Evolutionary conservation across 35 echinoderm and acorn worm species (phyloP), one percentile per base, ranked within the genome.

Genomic region (Heliocidaris erythrogramma): DNA sequence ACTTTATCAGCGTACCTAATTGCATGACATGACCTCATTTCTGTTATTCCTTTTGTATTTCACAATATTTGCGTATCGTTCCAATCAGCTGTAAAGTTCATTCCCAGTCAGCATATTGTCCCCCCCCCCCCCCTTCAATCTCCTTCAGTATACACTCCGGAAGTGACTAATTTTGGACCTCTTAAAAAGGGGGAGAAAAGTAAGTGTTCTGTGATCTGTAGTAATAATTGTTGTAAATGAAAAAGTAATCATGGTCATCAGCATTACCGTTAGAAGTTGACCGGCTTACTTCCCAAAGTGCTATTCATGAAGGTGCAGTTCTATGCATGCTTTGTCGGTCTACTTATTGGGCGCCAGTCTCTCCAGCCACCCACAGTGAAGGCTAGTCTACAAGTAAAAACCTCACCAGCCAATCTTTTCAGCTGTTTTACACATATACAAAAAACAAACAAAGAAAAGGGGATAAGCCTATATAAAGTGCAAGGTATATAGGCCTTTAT

Each of bases 181-280:
- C 17, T 6, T 69, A 17, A 69, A 65, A 69, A 69, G 21, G 21
- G 60, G 65, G n/a, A 17, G 27, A 78, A 7, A 78, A 78, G 5
- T 21, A n/a, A 29, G 65, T 78, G 4, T 78, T 27, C 65, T 78
- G 65, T 78, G 52, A 56, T 56, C 14, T 13, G 14, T 56, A 56
- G 7, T 56, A 7, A 56, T 56, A 78, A 78, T 78, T 78, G 65
- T n/a, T n/a, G 21, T 78, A 24, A 78, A 78, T 78, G 65, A 17
- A 78, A 78, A 78, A 78, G 65, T 78, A 78, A 78, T 78, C 65
- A 78, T n/a, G 24, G 27, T 78, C 65, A 78, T 71, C 65, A 78
- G n/a, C 27, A 78, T 78, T 5, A 24, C 27, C 65, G 65, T 78
- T 78, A n/a, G 65, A 78, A 78, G 65, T 21, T 78, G 17, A 27